phyloP scores from a whole-genome alignment of 2,113 vertebrate genomes.

The Etheostoma cragini region DNA sequence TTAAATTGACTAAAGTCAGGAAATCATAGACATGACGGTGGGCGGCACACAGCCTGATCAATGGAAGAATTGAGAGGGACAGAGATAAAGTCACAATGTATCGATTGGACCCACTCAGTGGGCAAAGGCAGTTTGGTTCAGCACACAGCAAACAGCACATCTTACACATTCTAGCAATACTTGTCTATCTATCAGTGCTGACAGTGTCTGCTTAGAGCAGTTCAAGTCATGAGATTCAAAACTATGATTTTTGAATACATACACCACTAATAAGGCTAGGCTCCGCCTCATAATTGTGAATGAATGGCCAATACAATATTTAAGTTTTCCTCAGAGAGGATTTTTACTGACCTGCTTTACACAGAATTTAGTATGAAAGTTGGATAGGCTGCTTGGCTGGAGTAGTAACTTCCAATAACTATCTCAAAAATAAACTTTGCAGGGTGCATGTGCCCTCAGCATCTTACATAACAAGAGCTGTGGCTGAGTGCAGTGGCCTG shows the following conservation, averaged over 20 bases:
- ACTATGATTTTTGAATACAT: neutral
- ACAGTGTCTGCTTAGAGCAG: neutral
- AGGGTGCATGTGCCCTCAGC: neutral
- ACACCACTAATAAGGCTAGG: neutral
- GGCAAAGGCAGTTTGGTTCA: constrained; percentile 37
- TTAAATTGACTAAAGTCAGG: constrained; percentile 2
- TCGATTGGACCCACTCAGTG: constrained; percentile 32
- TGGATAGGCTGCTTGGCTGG: constrained; percentile 26
- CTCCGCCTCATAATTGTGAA: neutral
- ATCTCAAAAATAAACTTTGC: constrained; percentile 31
- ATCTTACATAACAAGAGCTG: constrained; percentile 57
- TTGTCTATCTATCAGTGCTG: constrained; percentile 35
- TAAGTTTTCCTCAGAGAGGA: neutral
- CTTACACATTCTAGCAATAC: constrained; percentile 20
- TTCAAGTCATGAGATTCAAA: constrained; percentile 5
- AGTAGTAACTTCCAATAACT: constrained; percentile 21
- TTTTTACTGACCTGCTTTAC: neutral
- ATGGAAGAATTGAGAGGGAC: constrained; percentile 30
- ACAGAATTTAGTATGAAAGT: constrained; percentile 45
- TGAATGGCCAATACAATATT: neutral
- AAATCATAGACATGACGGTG: constrained; percentile 33
- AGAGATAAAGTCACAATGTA: constrained; percentile 28
- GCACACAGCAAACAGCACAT: constrained; percentile 21
- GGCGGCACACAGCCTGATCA: constrained; percentile 35
- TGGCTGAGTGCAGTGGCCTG: constrained; percentile 53